Evolutionary conservation across 2,113 vertebrate species (phyloP).

Genomic region (Myiopsitta monachus): DNA sequence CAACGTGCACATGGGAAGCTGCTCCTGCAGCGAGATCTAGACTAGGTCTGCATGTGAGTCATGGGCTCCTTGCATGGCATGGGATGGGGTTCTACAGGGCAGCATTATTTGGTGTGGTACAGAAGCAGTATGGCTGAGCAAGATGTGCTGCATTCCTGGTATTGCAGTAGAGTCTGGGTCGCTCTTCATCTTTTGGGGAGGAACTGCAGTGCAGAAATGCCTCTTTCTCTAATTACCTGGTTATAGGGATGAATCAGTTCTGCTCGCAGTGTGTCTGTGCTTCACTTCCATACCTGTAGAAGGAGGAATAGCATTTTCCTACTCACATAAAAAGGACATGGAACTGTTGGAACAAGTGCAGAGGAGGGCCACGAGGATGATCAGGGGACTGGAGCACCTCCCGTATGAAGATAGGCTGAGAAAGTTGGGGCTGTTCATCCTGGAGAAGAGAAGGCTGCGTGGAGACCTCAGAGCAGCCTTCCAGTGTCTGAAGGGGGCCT

Average conservation of each 20-base stretch:
- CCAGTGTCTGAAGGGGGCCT: no score
- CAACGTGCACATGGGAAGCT: accelerated
- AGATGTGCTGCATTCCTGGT: accelerated
- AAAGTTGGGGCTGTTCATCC: no score
- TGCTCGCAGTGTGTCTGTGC: accelerated
- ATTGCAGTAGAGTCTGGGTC: neutral
- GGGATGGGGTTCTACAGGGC: accelerated
- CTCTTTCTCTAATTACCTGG: accelerated
- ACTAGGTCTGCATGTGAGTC: accelerated
- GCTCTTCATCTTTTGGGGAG: neutral
- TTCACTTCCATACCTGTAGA: accelerated
- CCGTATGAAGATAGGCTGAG: no score
- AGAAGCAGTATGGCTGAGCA: accelerated
- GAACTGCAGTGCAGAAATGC: neutral
- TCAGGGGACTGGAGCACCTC: no score
- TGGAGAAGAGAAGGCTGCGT: no score
- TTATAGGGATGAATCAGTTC: neutral
- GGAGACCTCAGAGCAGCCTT: no score
- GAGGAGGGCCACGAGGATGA: no score
- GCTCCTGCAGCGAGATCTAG: neutral
- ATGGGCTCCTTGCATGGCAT: accelerated
- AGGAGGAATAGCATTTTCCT: neutral
- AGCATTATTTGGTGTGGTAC: accelerated
- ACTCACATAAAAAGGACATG: no score
- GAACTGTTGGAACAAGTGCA: no score